Percentiles rank a stretch among this genome's conserved stretches.
Evolutionary conservation across 2,888 invertebrate species (phyloP).

Genomic region (Zaprionus bogoriensis): DNA sequence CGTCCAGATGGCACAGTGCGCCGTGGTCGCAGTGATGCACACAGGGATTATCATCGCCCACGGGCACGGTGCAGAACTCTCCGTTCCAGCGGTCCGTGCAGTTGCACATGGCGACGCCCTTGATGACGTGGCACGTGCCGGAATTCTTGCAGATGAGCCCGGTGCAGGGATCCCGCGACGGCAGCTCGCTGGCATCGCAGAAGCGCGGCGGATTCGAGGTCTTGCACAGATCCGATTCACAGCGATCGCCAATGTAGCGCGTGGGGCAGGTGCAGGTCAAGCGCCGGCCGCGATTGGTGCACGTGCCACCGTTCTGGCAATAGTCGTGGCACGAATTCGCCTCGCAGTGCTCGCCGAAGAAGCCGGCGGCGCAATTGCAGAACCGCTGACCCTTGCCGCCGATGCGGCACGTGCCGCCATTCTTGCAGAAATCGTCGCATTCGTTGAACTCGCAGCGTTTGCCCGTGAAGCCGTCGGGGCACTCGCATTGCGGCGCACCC

Average conservation of each 20-base stretch:
- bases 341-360: slow-evolving; percentile 84
- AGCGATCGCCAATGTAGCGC: slow-evolving; percentile 82
- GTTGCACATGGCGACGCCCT: slow-evolving; percentile 84
- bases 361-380: slow-evolving; percentile 80
- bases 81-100: slow-evolving; percentile 85
- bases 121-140: slow-evolving; percentile 84
- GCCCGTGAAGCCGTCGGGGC: slow-evolving; percentile 85
- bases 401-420: slow-evolving; percentile 83
- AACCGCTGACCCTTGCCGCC: slow-evolving; percentile 80
- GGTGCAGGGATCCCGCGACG: slow-evolving; percentile 81
- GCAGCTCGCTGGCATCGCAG: slow-evolving; percentile 77
- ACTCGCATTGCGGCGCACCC: slow-evolving; percentile 84
- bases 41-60: slow-evolving; percentile 87
- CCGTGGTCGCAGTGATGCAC: slow-evolving; percentile 84
- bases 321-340: slow-evolving; percentile 83
- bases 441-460: slow-evolving; percentile 85
- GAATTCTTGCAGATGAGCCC: slow-evolving; percentile 84
- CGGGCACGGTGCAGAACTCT: slow-evolving; percentile 84
- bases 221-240: slow-evolving; percentile 85
- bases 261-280: slow-evolving; percentile 79
- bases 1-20: slow-evolving; percentile 85
- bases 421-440: slow-evolving; percentile 85
- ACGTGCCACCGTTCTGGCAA: slow-evolving; percentile 85
- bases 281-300: slow-evolving; percentile 69
- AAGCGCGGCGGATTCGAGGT: slow-evolving; percentile 80